Conservation (phyloP, 2,113 vertebrate genomes). For the Percopsis transmontana region DNA sequence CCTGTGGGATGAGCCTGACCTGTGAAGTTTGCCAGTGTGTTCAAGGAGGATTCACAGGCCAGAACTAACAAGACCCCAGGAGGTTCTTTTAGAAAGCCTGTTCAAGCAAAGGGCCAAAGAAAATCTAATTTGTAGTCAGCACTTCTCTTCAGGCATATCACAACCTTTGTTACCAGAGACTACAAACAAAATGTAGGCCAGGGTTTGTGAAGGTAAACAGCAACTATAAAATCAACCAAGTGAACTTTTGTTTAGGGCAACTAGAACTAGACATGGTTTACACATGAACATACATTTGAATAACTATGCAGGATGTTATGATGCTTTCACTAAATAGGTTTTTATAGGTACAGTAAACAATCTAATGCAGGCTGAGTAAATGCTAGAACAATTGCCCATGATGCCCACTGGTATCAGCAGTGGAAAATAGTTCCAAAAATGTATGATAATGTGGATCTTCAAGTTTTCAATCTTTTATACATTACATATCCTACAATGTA, state of each 20-base stretch:
- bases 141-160: not conserved
- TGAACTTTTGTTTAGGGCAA: too few relatives aligned
- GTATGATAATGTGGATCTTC: too few relatives aligned
- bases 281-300: too few relatives aligned
- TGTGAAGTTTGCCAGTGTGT: slow-evolving; percentile 16
- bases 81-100: slow-evolving; percentile 45
- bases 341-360: too few relatives aligned
- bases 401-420: too few relatives aligned
- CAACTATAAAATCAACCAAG: slow-evolving; percentile 9
- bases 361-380: too few relatives aligned
- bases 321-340: too few relatives aligned
- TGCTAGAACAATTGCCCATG: too few relatives aligned
- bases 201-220: not conserved
- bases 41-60: slow-evolving; percentile 27
- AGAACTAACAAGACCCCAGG: slow-evolving; percentile 52
- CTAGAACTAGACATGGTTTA: not conserved
- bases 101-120: slow-evolving; percentile 28
- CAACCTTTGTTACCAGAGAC: slow-evolving; percentile 3
- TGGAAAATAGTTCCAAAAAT: too few relatives aligned
- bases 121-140: slow-evolving; percentile 26
- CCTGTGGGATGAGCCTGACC: slow-evolving; percentile 28
- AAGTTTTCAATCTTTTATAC: too few relatives aligned
- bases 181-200: not conserved
- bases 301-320: too few relatives aligned
- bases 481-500: too few relatives aligned